Percentiles rank a stretch among this genome's conserved stretches.
These are phyloP conservation scores for Desoria tigrina DNA, from an alignment of 2,888 invertebrate species.

Conservation along the genomic window DNA sequence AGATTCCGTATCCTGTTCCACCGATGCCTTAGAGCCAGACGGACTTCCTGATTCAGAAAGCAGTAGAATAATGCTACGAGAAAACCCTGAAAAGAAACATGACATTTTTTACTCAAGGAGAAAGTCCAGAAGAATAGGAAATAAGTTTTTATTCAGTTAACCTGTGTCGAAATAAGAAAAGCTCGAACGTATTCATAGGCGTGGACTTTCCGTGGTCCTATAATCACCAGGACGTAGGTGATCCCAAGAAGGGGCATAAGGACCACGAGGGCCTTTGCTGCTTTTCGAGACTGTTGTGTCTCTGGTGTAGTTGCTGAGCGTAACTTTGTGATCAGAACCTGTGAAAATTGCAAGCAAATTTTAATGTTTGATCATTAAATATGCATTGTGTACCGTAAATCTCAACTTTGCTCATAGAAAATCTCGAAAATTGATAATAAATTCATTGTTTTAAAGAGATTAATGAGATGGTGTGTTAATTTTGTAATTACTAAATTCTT, in stretches of 20 bases:
- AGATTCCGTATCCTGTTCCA: constrained; percentile 73
- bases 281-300: constrained; percentile 86
- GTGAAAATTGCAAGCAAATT: constrained; percentile 53
- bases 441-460: no score
- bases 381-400: no score
- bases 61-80: constrained; percentile 88
- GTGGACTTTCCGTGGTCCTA: constrained; percentile 72
- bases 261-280: constrained; percentile 55
- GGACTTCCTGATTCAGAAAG: constrained; percentile 88
- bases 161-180: constrained; percentile 85
- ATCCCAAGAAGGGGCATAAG: constrained; percentile 88
- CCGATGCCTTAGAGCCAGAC: constrained; percentile 78
- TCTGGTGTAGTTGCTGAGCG: constrained; percentile 86
- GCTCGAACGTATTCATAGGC: constrained; percentile 78
- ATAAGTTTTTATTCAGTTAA: no score
- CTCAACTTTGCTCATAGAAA: no score
- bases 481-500: no score
- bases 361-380: no score
- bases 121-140: no score
- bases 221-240: constrained; percentile 82
- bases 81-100: constrained; percentile 78
- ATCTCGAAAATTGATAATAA: no score
- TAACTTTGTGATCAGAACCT: constrained; percentile 90
- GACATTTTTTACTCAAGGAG: no score
- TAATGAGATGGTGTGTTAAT: no score